Evolutionary conservation across 2,888 invertebrate species (phyloP), one percentile per base, ranked within the genome.

Genomic region (Cantharis flavilabris): DNA sequence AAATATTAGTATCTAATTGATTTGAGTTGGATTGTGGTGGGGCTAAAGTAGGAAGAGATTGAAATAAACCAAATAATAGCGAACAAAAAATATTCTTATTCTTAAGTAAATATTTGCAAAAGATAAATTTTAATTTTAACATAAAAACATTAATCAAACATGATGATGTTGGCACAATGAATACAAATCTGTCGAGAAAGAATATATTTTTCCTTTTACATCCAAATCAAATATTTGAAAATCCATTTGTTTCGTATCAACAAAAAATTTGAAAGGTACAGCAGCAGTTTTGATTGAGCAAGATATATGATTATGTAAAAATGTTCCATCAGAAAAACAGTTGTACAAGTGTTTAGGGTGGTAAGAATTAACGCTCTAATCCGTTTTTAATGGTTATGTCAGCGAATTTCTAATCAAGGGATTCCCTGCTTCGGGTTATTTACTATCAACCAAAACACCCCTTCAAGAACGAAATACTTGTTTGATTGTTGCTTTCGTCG

Each of bases 331-430:
- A 63, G 20, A 65, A 71, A 70, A 74, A 77, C 70, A 75, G 76
- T 75, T 75, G 62, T 70, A 71, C 67, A 69, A 69, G 78, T 79
- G 76, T 77, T 80, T 76, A 74, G 77, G 79, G 77, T 77, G 76
- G 78, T 69, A 72, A 79, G 83, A 82, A 83, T 83, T 83, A 83
- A 81, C 83, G 82, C 78, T 78, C 79, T 84, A 84, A 84, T 84
- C 84, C 83, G 79, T 80, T 83, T 84, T 84, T 84, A 84, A 84
- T 84, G 83, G 83, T 80, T 76, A 79, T 80, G 79, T 80, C 83
- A 82, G 82, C 82, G 83, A 83, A 83, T 82, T 84, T 82, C 84
- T 84, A 84, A 84, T 84, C 84, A 83, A 80, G 80, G 81, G 83
- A 83, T 82, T 81, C 81, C 67, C 69, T 76, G 26, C 76, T 80